A percentile compares a stretch with the other conserved stretches of the same genome.
Evolutionary conservation across 64 coral and sea anemone genomes (phyloP).

Genomic region (Montipora capricornis): DNA sequence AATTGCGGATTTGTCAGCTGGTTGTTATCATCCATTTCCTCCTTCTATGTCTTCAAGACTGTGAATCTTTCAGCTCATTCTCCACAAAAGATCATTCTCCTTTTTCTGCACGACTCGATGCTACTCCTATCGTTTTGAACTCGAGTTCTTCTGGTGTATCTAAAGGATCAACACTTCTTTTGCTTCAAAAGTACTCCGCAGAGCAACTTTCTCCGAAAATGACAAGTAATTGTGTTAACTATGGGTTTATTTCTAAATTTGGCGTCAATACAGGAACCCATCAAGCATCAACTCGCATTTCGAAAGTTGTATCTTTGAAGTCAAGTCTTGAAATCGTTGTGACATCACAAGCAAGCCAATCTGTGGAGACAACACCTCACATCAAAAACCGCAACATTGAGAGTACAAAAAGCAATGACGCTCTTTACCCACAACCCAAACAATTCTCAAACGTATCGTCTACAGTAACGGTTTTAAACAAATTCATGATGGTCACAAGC

Average conservation of each 20-base stretch:
- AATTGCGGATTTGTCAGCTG: not conserved
- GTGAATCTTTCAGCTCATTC: not conserved
- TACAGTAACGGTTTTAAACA: not conserved
- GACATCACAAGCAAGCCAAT: not conserved
- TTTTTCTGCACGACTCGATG: not conserved
- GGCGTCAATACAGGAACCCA: conserved; percentile 18
- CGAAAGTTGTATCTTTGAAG: not conserved
- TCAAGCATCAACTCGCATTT: not conserved
- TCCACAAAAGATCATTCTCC: not conserved
- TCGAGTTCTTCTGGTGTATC: not conserved
- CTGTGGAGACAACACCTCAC: conserved; percentile 9
- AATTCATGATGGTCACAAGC: not conserved
- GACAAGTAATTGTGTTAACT: conserved; percentile 14
- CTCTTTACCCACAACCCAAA: not conserved
- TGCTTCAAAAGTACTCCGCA: not conserved
- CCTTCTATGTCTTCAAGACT: not conserved
- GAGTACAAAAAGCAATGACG: not conserved
- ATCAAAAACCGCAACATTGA: conserved; percentile 30
- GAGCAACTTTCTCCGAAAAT: not conserved
- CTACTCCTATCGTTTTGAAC: not conserved
- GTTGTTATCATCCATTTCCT: not conserved
- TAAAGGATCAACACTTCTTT: conserved; percentile 6
- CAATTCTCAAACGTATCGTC: not conserved
- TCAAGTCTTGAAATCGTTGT: not conserved
- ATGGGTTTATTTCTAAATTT: conserved; percentile 38